Percentiles rank a stretch among this genome's conserved stretches.
Evolutionary conservation across 2,888 invertebrate species (phyloP).

Genomic region (Acrocyrtus sp.): DNA sequence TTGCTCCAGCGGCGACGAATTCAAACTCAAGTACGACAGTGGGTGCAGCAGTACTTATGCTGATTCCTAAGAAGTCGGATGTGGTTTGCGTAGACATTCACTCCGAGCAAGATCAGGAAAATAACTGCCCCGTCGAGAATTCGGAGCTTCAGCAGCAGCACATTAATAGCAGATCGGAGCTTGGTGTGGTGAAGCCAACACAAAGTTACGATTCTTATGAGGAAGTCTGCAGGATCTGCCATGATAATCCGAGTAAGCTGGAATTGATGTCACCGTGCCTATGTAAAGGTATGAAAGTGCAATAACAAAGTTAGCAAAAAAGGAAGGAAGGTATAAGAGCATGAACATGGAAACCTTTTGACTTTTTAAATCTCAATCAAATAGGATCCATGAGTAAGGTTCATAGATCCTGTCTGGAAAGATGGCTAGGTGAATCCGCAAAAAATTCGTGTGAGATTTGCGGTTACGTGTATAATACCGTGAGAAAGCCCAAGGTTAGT

Average conservation of each 20-base stretch:
- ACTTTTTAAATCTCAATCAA: not conserved
- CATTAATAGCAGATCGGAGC: no score
- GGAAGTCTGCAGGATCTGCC: constrained; percentile 60
- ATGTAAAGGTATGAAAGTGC: constrained; percentile 59
- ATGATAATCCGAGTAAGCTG: constrained; percentile 61
- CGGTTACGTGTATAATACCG: constrained; percentile 54
- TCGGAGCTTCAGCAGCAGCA: not conserved
- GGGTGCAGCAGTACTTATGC: constrained; percentile 34
- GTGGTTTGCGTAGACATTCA: constrained; percentile 13
- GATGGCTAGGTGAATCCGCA: constrained; percentile 61
- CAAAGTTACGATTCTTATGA: constrained; percentile 51
- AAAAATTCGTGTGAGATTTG: constrained; percentile 59
- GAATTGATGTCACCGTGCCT: constrained; percentile 60
- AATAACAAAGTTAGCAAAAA: no score
- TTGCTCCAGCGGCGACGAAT: constrained; percentile 12
- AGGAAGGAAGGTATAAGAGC: no score
- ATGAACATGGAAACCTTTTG: not conserved
- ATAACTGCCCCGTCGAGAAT: constrained; percentile 1
- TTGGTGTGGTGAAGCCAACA: constrained; percentile 9
- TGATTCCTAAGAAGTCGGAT: constrained; percentile 39
- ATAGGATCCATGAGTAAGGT: constrained; percentile 63
- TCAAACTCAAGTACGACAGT: constrained; percentile 2
- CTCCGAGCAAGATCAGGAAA: constrained; percentile 11
- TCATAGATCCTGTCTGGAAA: constrained; percentile 59
- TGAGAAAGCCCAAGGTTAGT: constrained; percentile 57